phyloP scores from a whole-genome alignment of 1,140 invertebrate species.

The Pseudomyrmex sp. region DNA sequence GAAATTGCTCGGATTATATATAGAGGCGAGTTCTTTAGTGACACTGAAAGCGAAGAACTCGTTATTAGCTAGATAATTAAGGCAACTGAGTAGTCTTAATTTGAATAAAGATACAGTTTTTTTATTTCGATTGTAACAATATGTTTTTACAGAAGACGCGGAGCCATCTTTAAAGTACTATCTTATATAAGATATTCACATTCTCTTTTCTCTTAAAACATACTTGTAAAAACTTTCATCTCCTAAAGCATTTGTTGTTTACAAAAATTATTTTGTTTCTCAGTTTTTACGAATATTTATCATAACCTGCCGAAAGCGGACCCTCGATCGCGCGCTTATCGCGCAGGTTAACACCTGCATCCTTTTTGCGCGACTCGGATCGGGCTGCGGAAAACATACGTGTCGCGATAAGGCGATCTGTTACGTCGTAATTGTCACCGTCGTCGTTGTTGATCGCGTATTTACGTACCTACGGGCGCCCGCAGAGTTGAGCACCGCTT shows the following conservation, averaged over 20 bases:
- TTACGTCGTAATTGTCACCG: neutral
- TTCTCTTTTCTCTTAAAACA: neutral
- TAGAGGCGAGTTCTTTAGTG: slow-evolving; percentile 8
- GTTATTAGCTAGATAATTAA: neutral
- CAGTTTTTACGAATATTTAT: neutral
- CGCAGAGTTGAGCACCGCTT: slow-evolving; percentile 83
- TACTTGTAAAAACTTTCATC: too few relatives aligned
- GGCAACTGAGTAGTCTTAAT: slow-evolving; percentile 6
- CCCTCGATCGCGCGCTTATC: slow-evolving; percentile 27
- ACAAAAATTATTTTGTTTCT: neutral
- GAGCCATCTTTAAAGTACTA: neutral
- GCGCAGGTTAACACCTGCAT: slow-evolving; percentile 19
- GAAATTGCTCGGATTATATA: neutral
- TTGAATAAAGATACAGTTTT: neutral
- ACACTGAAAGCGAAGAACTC: neutral
- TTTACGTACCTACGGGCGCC: slow-evolving; percentile 64
- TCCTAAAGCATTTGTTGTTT: neutral
- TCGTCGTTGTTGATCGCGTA: neutral
- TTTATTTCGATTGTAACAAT: neutral
- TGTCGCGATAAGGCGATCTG: slow-evolving; percentile 55
- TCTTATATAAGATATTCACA: neutral
- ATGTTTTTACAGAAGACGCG: neutral
- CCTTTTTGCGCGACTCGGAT: slow-evolving; percentile 14
- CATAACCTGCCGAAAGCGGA: neutral
- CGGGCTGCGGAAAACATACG: neutral